Evolutionary conservation across 2,888 invertebrate species (phyloP).

Genomic region (Tortrix viridana): DNA sequence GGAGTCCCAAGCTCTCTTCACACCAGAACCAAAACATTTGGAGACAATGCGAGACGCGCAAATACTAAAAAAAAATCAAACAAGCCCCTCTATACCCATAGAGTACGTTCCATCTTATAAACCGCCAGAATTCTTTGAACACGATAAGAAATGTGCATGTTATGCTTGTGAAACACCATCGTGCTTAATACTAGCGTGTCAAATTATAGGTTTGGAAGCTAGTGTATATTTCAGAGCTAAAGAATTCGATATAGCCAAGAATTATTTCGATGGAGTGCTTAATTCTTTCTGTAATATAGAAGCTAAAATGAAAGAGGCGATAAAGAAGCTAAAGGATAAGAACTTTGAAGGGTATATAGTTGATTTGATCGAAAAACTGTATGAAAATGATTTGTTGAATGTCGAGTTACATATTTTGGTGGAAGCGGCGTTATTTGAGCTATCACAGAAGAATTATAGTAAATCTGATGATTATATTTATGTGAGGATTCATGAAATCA

Average conservation of each 20-base stretch:
- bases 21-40: constrained; percentile 54
- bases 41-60: constrained; percentile 64
- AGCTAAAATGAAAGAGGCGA: constrained; percentile 4
- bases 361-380: constrained; percentile 45
- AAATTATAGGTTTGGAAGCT: constrained; percentile 57
- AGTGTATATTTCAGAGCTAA: constrained; percentile 61
- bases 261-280: constrained; percentile 63
- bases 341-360: constrained; percentile 52
- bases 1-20: constrained; percentile 40
- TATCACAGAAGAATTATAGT: constrained; percentile 50
- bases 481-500: constrained; percentile 60
- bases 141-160: constrained; percentile 56
- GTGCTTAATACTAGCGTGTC: constrained; percentile 51
- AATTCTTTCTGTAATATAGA: constrained; percentile 51
- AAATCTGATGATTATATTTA: constrained; percentile 57
- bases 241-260: constrained; percentile 60
- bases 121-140: constrained; percentile 58
- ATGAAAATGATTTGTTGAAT: constrained; percentile 47
- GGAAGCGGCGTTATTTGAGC: constrained; percentile 63
- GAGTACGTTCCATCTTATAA: constrained; percentile 51
- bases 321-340: constrained; percentile 45
- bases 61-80: constrained; percentile 49
- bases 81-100: constrained; percentile 55
- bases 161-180: constrained; percentile 56
- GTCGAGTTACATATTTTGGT: constrained; percentile 58